Conservation (phyloP, 2,888 invertebrate species). For the Platycheirus albimanus region DNA sequence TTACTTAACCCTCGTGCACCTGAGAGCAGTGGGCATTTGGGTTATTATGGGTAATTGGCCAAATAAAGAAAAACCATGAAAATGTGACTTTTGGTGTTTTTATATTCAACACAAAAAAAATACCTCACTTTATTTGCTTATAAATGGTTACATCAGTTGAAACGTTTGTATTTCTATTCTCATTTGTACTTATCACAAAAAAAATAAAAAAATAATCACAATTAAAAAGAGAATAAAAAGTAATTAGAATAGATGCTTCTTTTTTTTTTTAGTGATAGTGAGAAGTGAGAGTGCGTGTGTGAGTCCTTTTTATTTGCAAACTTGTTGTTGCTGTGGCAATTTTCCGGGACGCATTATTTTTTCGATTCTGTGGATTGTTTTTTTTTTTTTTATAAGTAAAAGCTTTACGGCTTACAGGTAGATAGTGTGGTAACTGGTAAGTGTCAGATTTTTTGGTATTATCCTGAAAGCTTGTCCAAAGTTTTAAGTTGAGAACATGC, state of each 20-base stretch:
- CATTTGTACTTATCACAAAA: not conserved
- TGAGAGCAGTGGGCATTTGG: too few species aligned
- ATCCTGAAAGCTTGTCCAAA: slow-evolving; percentile 20
- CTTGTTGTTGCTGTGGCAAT: slow-evolving; percentile 37
- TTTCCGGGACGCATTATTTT: slow-evolving; percentile 47
- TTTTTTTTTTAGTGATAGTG: too few species aligned
- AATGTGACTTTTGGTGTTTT: slow-evolving; percentile 9
- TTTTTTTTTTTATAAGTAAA: not conserved
- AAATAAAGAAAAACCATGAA: slow-evolving; percentile 1
- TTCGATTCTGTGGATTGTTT: not conserved
- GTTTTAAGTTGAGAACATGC: slow-evolving; percentile 24
- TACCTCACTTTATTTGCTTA: slow-evolving; percentile 20
- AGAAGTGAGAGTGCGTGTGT: not conserved
- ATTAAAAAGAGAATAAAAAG: slow-evolving; percentile 4
- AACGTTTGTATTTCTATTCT: not conserved
- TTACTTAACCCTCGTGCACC: not conserved
- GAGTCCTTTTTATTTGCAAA: slow-evolving; percentile 1
- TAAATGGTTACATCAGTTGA: slow-evolving; percentile 10
- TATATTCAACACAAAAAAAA: slow-evolving; percentile 20
- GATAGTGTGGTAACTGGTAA: slow-evolving; percentile 3
- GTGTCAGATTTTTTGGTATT: slow-evolving; percentile 1
- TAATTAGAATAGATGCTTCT: slow-evolving; percentile 15
- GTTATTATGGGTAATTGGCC: slow-evolving; percentile 22
- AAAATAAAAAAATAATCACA: too few species aligned
- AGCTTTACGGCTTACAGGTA: slow-evolving; percentile 21